phyloP scores from a whole-genome alignment of 2,113 vertebrate species.

The Neomonachus schauinslandi region DNA sequence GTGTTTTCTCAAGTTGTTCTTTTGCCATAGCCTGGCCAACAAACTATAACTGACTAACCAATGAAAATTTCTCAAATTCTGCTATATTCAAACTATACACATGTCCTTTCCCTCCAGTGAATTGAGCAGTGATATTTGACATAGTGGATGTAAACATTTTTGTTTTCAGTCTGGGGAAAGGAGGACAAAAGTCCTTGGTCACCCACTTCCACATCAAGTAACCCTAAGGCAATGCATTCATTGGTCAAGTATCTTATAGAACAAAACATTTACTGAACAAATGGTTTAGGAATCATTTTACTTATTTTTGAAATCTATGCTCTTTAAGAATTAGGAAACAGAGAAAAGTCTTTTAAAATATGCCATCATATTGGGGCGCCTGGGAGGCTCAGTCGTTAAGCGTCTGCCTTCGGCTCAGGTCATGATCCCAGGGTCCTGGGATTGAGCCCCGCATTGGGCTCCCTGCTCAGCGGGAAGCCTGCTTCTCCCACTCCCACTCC shows the following conservation, averaged over 20 bases:
- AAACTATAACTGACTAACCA: background rate
- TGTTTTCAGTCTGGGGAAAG: background rate
- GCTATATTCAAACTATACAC: background rate
- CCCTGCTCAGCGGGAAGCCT: no score
- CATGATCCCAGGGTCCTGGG: no score
- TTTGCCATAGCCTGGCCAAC: background rate
- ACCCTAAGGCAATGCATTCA: background rate
- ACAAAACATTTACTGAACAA: background rate
- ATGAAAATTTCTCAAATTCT: background rate
- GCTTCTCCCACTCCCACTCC: no score
- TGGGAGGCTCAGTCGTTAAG: no score
- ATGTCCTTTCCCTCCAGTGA: background rate
- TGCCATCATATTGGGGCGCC: background rate
- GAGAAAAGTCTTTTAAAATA: background rate
- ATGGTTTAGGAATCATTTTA: background rate
- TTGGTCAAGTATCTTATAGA: background rate
- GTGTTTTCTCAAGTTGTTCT: conserved; percentile 37
- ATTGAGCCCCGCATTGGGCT: no score
- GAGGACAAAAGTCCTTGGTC: background rate
- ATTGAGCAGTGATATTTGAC: background rate
- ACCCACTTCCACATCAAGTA: background rate
- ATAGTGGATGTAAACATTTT: background rate
- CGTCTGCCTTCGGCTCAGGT: no score
- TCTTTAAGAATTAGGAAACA: background rate
- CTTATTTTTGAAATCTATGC: background rate